Percentiles rank a stretch among this genome's conserved stretches.
Conservation (phyloP, 2,888 invertebrate genomes). For the Meloe dianella region DNA sequence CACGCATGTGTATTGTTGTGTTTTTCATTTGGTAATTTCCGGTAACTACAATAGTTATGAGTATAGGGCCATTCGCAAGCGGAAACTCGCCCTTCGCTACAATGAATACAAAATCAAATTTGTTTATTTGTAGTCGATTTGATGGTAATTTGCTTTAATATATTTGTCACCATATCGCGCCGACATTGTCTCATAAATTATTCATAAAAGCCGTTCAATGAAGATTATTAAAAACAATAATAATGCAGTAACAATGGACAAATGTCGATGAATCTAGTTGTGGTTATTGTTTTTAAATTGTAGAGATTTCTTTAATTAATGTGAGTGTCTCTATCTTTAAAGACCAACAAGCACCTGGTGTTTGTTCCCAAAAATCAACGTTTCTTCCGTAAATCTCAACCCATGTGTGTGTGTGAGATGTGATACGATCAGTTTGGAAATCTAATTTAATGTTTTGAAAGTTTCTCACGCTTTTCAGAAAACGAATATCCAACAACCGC, state of each 20-base stretch:
- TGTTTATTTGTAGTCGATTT: constrained; percentile 44
- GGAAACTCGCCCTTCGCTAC: constrained; percentile 33
- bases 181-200: constrained; percentile 27
- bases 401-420: neutral
- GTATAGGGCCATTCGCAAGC: constrained; percentile 29
- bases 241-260: neutral
- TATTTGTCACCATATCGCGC: constrained; percentile 37
- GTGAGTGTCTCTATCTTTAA: no score
- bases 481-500: constrained; percentile 25
- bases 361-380: no score
- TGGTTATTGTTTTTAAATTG: neutral
- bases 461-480: constrained; percentile 3
- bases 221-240: neutral
- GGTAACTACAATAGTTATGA: neutral
- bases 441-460: neutral
- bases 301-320: neutral
- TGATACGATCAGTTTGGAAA: neutral
- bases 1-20: neutral
- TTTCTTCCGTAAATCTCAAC: neutral
- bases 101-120: constrained; percentile 41
- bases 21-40: neutral
- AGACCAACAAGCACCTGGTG: no score
- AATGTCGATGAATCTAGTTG: constrained; percentile 1
- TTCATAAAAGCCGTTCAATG: constrained; percentile 19
- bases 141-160: constrained; percentile 44